Evolutionary conservation across 2,797 vertebrate genomes (phyloP).

Genomic region (Hoplostethus mediterraneus): DNA sequence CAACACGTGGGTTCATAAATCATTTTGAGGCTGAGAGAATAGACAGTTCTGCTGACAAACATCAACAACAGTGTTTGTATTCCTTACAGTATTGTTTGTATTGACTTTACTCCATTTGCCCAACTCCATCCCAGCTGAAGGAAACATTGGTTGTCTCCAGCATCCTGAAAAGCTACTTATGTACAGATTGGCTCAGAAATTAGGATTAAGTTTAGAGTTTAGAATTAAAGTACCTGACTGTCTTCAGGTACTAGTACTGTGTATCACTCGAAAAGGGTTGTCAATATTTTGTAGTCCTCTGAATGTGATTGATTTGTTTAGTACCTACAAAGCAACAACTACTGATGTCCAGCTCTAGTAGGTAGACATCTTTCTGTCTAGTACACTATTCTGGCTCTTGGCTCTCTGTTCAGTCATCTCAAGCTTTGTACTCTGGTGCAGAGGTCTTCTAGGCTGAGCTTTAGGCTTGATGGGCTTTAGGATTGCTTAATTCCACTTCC

Average conservation of each 20-base stretch:
- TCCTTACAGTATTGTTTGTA: conserved; percentile 32
- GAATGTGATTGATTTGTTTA: neutral
- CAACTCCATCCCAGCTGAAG: conserved; percentile 22
- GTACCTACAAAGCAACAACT: conserved; percentile 1
- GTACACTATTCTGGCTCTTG: no score
- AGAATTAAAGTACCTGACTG: neutral
- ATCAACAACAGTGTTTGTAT: conserved; percentile 19
- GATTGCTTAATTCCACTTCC: no score
- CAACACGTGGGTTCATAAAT: conserved; percentile 21
- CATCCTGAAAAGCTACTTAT: no score
- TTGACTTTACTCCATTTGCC: conserved; percentile 17
- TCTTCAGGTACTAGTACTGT: neutral
- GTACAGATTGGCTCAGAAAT: no score
- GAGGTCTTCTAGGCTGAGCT: no score
- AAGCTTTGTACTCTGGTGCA: no score
- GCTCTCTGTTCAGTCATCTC: no score
- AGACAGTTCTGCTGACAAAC: conserved; percentile 31
- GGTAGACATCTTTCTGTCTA: no score
- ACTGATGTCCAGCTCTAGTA: conserved; percentile 8
- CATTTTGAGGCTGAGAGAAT: conserved; percentile 44
- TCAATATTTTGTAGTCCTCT: no score
- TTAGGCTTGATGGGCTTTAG: no score
- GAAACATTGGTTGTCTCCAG: no score
- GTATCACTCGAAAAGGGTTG: neutral
- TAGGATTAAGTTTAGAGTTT: no score